Base-by-base conservation (phyloP, 1,140 invertebrate species). In the Ephestia elutella region DNA sequence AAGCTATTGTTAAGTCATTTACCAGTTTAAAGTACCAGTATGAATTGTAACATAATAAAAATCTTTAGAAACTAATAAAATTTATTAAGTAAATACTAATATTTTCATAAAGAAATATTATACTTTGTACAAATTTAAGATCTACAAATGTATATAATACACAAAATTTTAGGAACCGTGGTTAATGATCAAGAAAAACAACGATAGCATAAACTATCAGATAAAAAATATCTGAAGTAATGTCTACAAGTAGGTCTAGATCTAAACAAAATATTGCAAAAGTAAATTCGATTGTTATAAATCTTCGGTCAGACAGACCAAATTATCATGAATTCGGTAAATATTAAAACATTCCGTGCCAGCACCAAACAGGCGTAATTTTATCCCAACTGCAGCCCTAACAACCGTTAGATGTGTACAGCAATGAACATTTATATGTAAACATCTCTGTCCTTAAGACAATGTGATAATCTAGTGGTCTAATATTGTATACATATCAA, bases 221-320 rank as follows among this genome's bases (percentile, higher is more conserved):
- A 82, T 80, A 75, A 17, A 63, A 56, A 54, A 18, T 73, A 82
- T 82, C 81, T 82, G 74, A 76, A 80, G 79, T 56, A 81, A 82
- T 82, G 81, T 78, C 68, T 57, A 59, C 32, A 35, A 9, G 49
- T 19, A 35, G 20, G 20, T 15, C 8, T 44, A 38, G 32, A 38
- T 44, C 13, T n/a, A 10, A 15, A 44, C 1, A 15, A 44, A 44
- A 44, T 44, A 44, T 21, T 44, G 30, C 49, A 38, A 50, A 19
- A 59, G 50, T 56, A 61, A 44, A 44, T 44, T 44, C 38, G 38
- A 44, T 44, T 15, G 38, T 44, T 35, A 35, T 35, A 25, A 35
- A 35, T 35, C 32, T 9, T 35, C 9, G 13, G 32, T 10, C 32
- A 35, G 32, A 35, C 32, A n/a, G 9, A 35, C 32, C 13, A 35